Evolutionary conservation across 1,140 invertebrate genomes (phyloP), one percentile per base, ranked within the genome.

Genomic region (Apis florea): DNA sequence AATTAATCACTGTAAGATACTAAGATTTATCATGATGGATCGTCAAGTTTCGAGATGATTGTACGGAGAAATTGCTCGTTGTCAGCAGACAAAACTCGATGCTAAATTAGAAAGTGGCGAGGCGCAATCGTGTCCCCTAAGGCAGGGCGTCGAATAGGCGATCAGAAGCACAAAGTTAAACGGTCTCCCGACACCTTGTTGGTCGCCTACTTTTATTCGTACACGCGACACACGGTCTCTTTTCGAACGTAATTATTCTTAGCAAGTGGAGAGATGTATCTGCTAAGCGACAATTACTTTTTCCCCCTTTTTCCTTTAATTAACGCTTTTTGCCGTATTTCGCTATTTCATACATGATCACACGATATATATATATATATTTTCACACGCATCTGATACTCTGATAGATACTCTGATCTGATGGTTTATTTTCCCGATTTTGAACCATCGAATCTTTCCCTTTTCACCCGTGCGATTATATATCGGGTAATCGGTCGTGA

Each of bases 51-150:
- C 4, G n/a, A 19, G 19, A 26, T 5, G 19, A 12, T 40, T 71
- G 69, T 26, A n/a, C 15, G 72, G 51, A 63, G 49, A 76, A 40
- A 71, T 71, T 67, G 63, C 47, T 19, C 10, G 67, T 53, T 79
- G 76, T 79, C 76, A 54, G 47, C 17, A 26, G 72, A 26, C 49
- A 49, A 63, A 53, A 53, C 73, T 75, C 47, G 74, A 67, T 15
- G 74, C 61, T 53, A 76, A 76, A 76, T 76, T 76, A 76, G 74
- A 76, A 76, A 66, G 74, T 67, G 61, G 74, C 49, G 74, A 54
- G 61, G 58, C 61, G 49, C 63, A 56, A 76, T 76, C 74, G 72
- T 63, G 72, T 59, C 74, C 74, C 49, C 49, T 67, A 67, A 77
- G 66, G 77, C 68, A 24, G 68, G 58, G 68, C 56, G 77, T 79